Base-by-base conservation (phyloP, 2,113 vertebrate genomes). In the Lucifuga dentata region DNA sequence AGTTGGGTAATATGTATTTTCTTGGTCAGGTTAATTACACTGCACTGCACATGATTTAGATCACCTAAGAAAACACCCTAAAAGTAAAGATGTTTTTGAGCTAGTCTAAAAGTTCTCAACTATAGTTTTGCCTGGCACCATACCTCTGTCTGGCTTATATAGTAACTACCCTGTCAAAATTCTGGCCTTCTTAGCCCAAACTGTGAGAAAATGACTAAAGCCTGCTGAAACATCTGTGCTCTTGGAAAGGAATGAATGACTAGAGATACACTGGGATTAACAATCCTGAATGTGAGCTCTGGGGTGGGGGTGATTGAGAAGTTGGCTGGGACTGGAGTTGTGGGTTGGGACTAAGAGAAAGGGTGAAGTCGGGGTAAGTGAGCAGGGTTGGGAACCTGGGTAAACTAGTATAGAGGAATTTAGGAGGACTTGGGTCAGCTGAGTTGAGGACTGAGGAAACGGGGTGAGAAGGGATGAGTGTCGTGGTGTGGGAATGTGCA, bases 171-270 rank as follows among this genome's bases (percentile, higher is more conserved):
- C 67, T 68, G 66, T 73, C 44, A 70, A 76, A 68, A 63, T 36
- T 51, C 56, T 62, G 73, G 61, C 48, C 45, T 52, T 77, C 45
- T 63, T 50, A 62, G 52, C 49, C 66, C 60, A 78, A 73, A 81
- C 77, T 77, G 64, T 66, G 80, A 82, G 55, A 70, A 66, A 79
- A 36, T 41, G 41, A 68, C 59, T 59, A 63, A 11, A 12, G 67
- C 65, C 35, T 45, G 67, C 40, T 71, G 23, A 61, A 81, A 86
- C 75, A 85, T 86, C 69, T 87, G 86, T 76, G 75, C 69, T 78
- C 49, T 85, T 86, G 83, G 87, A 76, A 61, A 41, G 64, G 69
- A 86, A 76, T 76, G 60, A 81, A 81, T 64, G 73, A 68, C 61
- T 59, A 17, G 36, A 78, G 63, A 77, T 57, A 58, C 64, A 66